Evolutionary conservation across 1,140 invertebrate genomes (phyloP), one percentile per base, ranked within the genome.

Genomic region (Rhagoletis pomonella): DNA sequence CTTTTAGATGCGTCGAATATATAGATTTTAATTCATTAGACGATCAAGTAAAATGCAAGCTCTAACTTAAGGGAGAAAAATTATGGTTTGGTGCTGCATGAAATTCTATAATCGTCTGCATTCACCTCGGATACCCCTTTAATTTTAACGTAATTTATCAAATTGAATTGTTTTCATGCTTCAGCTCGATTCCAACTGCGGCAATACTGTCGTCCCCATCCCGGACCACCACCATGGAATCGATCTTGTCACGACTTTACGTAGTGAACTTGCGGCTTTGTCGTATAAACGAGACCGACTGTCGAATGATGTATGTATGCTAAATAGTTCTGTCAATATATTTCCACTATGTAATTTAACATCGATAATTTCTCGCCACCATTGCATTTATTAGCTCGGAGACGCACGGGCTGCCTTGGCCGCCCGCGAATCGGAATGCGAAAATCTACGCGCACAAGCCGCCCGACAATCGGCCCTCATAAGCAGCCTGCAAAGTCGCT

Each of bases 201-300:
- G 89, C 81, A 92, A 60, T 69, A 69, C 90, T 0, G 89, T 90
- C 17, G 89, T 90, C 10, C 88, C 90, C n/a, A 89, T 89, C 3
- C 90, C 90, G 44, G 90, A 91, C 44, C 87, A 89, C 58, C 91
- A 92, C 86, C 90, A 91, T 87, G 89, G 89, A 17, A 89, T 93
- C 58, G 96, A 97, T 90, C 93, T 96, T 89, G 95, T 96, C 2
- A 97, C 96, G 7, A 94, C 95, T 0, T 92, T 97, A 77, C 95
- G 96, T 88, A 97, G 96, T 93, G 97, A 97, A 92, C 93, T 97
- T 88, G 96, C 97, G 19, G 96, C 95, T 1, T 92, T 97, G 62
- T 96, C 97, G 89, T 97, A 97, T 91, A 97, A 97, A 93, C 94
- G 96, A 87, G 96, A 97, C 90, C 95, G 96, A 85, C 94, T 97